Percentiles rank a stretch among this genome's conserved stretches.
Evolutionary conservation across 1,140 invertebrate genomes (phyloP).

Genomic region (Procambarus clarkii): DNA sequence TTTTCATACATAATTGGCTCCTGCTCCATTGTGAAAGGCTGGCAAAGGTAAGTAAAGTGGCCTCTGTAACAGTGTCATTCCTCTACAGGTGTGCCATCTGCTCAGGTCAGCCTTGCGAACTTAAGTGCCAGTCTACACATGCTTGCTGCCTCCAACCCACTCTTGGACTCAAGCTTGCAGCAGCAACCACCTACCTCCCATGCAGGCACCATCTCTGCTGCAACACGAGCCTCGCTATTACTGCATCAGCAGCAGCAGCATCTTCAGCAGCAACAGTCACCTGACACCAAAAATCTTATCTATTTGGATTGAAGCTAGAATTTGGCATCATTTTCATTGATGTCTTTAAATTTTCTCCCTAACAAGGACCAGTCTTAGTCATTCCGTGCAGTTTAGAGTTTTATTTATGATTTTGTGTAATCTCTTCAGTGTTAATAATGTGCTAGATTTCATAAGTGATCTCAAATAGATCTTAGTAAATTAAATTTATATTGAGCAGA

Average conservation of each 20-base stretch:
- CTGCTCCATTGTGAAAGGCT: background rate
- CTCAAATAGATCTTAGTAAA: conserved; percentile 41
- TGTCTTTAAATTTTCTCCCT: conserved; percentile 12
- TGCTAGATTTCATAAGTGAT: conserved; percentile 52
- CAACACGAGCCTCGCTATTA: conserved; percentile 49
- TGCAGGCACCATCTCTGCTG: conserved; percentile 51
- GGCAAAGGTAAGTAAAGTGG: conserved; percentile 46
- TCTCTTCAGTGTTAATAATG: conserved; percentile 42
- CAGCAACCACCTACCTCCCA: conserved; percentile 45
- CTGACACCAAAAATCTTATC: conserved; percentile 60
- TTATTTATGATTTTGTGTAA: conserved; percentile 30
- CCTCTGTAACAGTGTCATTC: conserved; percentile 29
- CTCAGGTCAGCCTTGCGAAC: conserved; percentile 38
- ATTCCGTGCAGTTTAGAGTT: conserved; percentile 48
- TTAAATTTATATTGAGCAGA: conserved; percentile 23
- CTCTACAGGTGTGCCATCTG: conserved; percentile 53
- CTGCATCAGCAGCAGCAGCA: conserved; percentile 60
- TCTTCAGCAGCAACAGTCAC: conserved; percentile 55
- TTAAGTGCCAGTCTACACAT: conserved; percentile 54
- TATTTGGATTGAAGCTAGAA: conserved; percentile 55
- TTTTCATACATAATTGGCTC: background rate
- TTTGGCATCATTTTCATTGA: background rate
- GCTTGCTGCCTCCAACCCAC: conserved; percentile 52
- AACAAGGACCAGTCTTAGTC: conserved; percentile 25
- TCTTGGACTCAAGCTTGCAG: conserved; percentile 24